These are phyloP conservation scores for Clostera curtula DNA, from an alignment of 2,888 invertebrate species.

Conservation along the genomic window DNA sequence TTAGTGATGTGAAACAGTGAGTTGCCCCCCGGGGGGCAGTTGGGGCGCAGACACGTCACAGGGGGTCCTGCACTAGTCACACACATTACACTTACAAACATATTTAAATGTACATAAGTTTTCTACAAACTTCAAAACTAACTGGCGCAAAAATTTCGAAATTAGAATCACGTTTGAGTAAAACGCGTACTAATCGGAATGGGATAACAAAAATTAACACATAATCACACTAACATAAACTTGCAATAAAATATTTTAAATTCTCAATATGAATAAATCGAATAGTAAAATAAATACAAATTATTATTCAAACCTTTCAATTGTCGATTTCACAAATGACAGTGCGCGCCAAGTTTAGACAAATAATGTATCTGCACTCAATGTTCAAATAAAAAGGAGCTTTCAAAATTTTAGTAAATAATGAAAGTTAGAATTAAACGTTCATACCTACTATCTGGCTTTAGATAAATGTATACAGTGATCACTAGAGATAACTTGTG, in stretches of 20 bases:
- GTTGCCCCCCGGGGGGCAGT: conserved; percentile 32
- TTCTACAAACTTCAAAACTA: conserved; percentile 2
- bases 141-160: conserved; percentile 14
- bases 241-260: conserved; percentile 9
- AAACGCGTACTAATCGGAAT: no score
- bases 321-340: conserved; percentile 26
- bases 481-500: conserved; percentile 48
- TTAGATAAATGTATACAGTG: conserved; percentile 73
- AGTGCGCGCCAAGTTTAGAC: conserved; percentile 69
- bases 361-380: conserved; percentile 72
- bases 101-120: background rate
- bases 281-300: no score
- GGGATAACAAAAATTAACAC: no score
- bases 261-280: background rate
- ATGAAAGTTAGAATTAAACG: conserved; percentile 65
- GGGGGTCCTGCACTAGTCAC: conserved; percentile 62
- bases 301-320: no score
- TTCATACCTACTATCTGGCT: conserved; percentile 68
- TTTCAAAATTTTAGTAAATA: conserved; percentile 71
- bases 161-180: no score
- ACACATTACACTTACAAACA: conserved; percentile 23
- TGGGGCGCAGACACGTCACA: conserved; percentile 36
- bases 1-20: conserved; percentile 61
- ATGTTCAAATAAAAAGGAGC: conserved; percentile 75
- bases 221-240: conserved; percentile 6